These are phyloP conservation scores for Melanotaenia parkinsoni DNA, from an alignment of 2,797 vertebrate genomes.

Conservation along the genomic window DNA sequence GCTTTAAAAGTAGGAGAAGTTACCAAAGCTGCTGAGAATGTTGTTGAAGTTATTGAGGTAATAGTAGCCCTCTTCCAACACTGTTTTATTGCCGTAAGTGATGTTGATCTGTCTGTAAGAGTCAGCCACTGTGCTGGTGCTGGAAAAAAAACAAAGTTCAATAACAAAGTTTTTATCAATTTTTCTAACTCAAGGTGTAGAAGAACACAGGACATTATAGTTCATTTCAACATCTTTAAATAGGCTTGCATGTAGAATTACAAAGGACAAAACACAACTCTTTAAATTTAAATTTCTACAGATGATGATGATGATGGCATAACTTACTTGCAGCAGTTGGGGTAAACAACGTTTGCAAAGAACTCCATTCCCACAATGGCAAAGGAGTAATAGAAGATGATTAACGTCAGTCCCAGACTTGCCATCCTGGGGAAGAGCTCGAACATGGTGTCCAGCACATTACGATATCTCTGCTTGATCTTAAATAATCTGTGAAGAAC, in stretches of 20 bases:
- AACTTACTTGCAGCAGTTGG: slow-evolving; percentile 98
- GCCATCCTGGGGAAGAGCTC: slow-evolving; percentile 97
- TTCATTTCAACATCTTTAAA: neutral
- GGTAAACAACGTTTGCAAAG: slow-evolving; percentile 91
- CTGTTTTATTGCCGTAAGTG: slow-evolving; percentile 89
- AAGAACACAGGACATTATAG: neutral
- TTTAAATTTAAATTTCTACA: no score
- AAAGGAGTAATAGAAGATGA: slow-evolving; percentile 99
- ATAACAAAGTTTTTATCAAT: neutral
- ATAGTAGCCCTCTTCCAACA: slow-evolving; percentile 94
- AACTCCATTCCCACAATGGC: slow-evolving; percentile 99
- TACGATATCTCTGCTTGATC: slow-evolving; percentile 94
- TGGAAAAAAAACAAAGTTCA: slow-evolving; percentile 52
- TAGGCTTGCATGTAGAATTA: neutral
- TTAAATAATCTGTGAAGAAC: slow-evolving; percentile 89
- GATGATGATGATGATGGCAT: neutral
- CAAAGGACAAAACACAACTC: neutral
- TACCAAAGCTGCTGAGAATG: slow-evolving; percentile 97
- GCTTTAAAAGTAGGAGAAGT: slow-evolving; percentile 31
- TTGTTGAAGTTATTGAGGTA: slow-evolving; percentile 99
- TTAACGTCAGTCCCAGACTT: slow-evolving; percentile 94
- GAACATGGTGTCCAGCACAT: slow-evolving; percentile 98
- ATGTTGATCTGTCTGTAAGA: slow-evolving; percentile 89
- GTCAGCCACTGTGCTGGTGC: slow-evolving; percentile 92
- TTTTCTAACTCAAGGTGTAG: neutral